These are phyloP conservation scores for Cyphomyrus plagiostoma DNA, from an alignment of 2,113 vertebrate genomes.

Conservation along the genomic window DNA sequence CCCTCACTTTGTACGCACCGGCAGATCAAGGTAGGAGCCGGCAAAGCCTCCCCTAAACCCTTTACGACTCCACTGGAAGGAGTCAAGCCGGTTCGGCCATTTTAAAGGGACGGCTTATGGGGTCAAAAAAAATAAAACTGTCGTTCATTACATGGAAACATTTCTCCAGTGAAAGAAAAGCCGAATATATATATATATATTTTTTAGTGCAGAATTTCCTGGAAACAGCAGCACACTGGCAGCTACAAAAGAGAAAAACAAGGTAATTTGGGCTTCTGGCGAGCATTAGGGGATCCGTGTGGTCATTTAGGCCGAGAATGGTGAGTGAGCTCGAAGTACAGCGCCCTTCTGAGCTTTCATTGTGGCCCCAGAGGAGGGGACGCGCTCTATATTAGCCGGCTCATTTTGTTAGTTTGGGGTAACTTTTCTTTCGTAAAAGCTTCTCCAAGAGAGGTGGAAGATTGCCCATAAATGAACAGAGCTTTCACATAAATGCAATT, in stretches of 20 bases:
- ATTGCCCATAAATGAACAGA: not conserved
- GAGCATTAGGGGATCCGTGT: not conserved
- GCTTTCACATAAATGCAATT: not conserved
- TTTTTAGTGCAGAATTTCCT: not conserved
- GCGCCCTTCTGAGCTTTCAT: slow-evolving; percentile 1
- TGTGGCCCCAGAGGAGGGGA: not conserved
- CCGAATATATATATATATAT: not conserved
- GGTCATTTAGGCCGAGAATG: slow-evolving; percentile 5
- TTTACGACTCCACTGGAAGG: not conserved
- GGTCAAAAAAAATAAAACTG: not conserved
- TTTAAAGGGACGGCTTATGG: not conserved
- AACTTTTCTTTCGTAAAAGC: not conserved
- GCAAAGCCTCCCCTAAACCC: not conserved
- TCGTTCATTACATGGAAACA: not conserved
- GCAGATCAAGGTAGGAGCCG: not conserved
- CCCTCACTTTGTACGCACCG: not conserved
- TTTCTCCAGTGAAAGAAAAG: slow-evolving; percentile 9
- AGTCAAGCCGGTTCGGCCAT: not conserved
- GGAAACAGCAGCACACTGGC: not conserved
- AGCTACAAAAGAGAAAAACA: not conserved
- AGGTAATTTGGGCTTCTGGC: slow-evolving; percentile 20
- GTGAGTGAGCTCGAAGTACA: not conserved
- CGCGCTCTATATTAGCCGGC: not conserved
- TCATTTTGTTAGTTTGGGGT: not conserved
- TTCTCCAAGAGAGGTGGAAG: not conserved